Evolutionary conservation across 2,888 invertebrate genomes (phyloP).

Genomic region (Cataglyphis livida): DNA sequence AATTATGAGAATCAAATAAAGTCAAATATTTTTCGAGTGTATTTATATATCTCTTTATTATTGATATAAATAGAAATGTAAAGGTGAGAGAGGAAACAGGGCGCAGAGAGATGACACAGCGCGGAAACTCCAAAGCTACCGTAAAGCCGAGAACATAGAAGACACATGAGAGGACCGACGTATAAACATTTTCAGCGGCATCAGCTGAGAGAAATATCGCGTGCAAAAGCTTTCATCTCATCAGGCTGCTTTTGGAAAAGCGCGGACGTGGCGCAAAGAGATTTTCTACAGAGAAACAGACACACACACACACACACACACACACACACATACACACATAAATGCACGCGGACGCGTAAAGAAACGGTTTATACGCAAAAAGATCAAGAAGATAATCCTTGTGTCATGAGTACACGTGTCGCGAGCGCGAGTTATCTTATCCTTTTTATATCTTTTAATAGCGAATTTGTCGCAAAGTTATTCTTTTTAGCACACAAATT

Average conservation of each 20-base stretch:
- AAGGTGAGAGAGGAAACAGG: not conserved
- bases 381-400: slow-evolving; percentile 40
- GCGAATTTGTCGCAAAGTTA: not conserved
- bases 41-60: not conserved
- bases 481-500: not conserved
- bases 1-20: not conserved
- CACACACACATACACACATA: not conserved
- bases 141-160: slow-evolving; percentile 26
- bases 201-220: not conserved
- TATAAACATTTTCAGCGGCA: slow-evolving; percentile 30
- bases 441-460: not conserved
- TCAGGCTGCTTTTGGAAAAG: slow-evolving; percentile 23
- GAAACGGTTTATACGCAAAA: slow-evolving; percentile 39
- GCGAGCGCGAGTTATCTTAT: slow-evolving; percentile 5
- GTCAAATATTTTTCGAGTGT: not conserved
- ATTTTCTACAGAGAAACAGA: slow-evolving; percentile 25
- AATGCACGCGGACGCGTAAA: not conserved
- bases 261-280: slow-evolving; percentile 31
- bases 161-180: slow-evolving; percentile 18
- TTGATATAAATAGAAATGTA: slow-evolving; percentile 29
- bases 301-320: not conserved
- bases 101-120: slow-evolving; percentile 6
- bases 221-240: slow-evolving; percentile 35
- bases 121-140: slow-evolving; percentile 17
- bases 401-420: slow-evolving; percentile 26